A percentile compares a stretch with the other conserved stretches of the same genome.
Conservation (phyloP, 2,888 invertebrate genomes). For the Bhutanitis thaidina region DNA sequence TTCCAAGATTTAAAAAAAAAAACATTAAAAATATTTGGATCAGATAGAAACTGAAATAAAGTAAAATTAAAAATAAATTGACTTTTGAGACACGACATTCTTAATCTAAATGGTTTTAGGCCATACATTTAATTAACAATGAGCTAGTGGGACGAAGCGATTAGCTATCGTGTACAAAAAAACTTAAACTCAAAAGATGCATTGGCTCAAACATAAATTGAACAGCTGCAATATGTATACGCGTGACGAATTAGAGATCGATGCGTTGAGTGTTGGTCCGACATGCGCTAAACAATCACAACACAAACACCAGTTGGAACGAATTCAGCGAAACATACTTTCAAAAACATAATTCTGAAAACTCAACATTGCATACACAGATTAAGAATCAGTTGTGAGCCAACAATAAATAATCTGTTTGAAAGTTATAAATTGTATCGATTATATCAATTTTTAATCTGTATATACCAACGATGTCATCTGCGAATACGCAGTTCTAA, state of each 20-base stretch:
- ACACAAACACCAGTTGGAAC: conserved; percentile 5
- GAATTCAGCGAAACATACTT: neutral
- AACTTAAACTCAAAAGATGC: conserved; percentile 1
- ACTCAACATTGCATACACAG: conserved; percentile 1
- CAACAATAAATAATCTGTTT: neutral
- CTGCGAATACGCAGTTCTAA: conserved; percentile 15
- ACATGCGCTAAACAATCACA: conserved; percentile 16
- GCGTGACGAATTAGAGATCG: conserved; percentile 12
- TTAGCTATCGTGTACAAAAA: conserved; percentile 3
- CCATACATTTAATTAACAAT: conserved; percentile 6
- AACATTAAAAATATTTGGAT: conserved; percentile 9
- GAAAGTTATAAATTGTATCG: neutral
- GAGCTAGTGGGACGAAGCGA: conserved; percentile 11
- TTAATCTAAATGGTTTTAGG: conserved; percentile 17
- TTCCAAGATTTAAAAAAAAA: conserved; percentile 1
- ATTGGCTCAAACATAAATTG: neutral
- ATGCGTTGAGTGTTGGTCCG: neutral
- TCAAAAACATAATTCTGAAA: conserved; percentile 1
- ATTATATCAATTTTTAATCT: conserved; percentile 2
- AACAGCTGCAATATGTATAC: neutral
- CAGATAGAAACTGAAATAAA: conserved; percentile 8
- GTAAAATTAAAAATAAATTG: conserved; percentile 13
- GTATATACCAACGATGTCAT: conserved; percentile 2
- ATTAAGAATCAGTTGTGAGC: conserved; percentile 10
- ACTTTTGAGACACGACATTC: conserved; percentile 17